These are phyloP conservation scores for Cladorhizidae sp. DNA, from an alignment of 37 sponge, comb jelly and placozoan species.

Conservation along the genomic window DNA sequence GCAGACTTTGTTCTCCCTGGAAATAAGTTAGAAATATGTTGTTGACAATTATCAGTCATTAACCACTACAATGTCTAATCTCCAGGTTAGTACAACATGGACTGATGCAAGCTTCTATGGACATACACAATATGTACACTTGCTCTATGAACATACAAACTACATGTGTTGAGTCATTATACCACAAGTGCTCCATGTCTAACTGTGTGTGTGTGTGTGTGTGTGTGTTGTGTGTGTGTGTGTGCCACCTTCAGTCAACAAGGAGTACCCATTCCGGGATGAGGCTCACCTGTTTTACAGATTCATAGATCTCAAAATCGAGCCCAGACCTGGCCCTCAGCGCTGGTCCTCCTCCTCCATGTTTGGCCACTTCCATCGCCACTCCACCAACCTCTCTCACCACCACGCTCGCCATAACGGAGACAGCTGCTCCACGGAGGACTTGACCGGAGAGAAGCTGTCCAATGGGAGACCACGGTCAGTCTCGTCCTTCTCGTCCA, in stretches of 20 bases:
- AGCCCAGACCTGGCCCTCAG: neutral
- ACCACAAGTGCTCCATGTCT: no score
- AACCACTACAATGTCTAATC: no score
- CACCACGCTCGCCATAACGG: neutral
- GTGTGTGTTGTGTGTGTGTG: no score
- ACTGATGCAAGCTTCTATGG: no score
- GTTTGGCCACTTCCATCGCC: neutral
- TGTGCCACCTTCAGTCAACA: slow-evolving; percentile 21
- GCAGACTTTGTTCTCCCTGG: no score
- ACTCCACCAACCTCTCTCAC: neutral
- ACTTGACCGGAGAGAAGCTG: neutral
- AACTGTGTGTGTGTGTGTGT: no score
- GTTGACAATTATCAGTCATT: no score
- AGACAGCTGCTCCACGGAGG: neutral
- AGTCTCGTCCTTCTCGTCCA: slow-evolving; percentile 10
- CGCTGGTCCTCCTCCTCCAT: slow-evolving; percentile 24
- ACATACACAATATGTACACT: no score
- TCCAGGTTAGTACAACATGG: no score
- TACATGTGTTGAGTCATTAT: no score
- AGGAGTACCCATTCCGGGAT: slow-evolving; percentile 46
- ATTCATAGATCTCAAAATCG: slow-evolving; percentile 13
- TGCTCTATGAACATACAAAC: no score
- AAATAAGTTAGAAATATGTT: no score
- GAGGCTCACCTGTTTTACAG: slow-evolving; percentile 41
- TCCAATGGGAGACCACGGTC: slow-evolving; percentile 3